Base-by-base conservation (phyloP, 2,113 vertebrate genomes). In the Charadrius vociferus region DNA sequence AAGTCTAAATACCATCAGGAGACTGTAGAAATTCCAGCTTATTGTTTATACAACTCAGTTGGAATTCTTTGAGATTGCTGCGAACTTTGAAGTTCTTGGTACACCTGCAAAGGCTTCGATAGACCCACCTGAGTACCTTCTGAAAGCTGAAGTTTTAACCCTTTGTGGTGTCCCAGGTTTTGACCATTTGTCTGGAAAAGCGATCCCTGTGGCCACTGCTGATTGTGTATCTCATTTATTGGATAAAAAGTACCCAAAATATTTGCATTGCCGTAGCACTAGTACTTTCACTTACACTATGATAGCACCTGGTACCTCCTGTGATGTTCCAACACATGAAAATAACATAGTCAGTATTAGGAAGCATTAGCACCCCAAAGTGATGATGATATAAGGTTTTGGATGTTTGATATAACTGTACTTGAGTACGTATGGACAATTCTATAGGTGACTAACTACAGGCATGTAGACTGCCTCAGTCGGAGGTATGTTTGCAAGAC, bases 141-240 rank as follows among this genome's bases (percentile, higher is more conserved):
- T 10, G 22, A 90, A 88, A 86, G 74, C 17, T 47, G 15, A 59
- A 47, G 14, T 75, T 79, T 78, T 47, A 63, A 9, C 53, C 3
- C 0, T 62, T 56, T 81, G 9, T 81, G 8, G 1, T 74, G 5
- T 79, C 19, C 19, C 13, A 19, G 7, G 22, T 63, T 71, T 59
- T 71, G 17, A 10, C 12, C 6, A 1, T 73, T 80, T 6, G 5
- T 56, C 26, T 7, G 1, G 19, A 58, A n/a, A 7, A 45, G 13
- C 0, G 2, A 30, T n/a, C 5, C 0, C 15, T 45, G 29, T 84
- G 26, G 12, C 23, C 32, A 4, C 20, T 70, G 26, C 27, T 86
- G 37, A 13, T 12, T 10, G 7, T 4, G 4, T 29, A 4, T 88
- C 81, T 88, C 21, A 41, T 41, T 83, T 78, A 10, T 56, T 86